Evolutionary conservation across 1,140 invertebrate species (phyloP), one percentile per base, ranked within the genome.

Genomic region (Drosophila kurseongensis): DNA sequence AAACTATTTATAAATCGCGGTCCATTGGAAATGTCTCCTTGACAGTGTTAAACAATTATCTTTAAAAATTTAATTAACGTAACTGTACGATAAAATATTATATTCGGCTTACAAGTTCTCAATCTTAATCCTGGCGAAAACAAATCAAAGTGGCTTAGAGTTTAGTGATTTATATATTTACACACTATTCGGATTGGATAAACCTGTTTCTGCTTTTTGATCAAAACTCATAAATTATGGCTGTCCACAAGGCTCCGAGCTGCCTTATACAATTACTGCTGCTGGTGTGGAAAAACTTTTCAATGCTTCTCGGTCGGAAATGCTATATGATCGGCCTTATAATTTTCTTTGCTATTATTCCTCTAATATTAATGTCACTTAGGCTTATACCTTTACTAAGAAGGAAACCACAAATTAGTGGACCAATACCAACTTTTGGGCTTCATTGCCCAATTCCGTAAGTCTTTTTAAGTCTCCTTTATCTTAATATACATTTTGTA

Each of bases 271-370:
- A 57, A 29, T 40, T 57, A 2, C 36, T 14, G 18, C 14, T 57
- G 54, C 10, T 65, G 35, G 8, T 40, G 10, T 57, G 52, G 42
- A 65, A 65, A 48, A 57, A 65, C 27, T 41, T 57, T 8, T 29
- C 8, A 13, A 9, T 65, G 54, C 35, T 57, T n/a, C 1, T 13
- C 7, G 44, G 18, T 4, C 14, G 14, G 6, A n/a, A 6, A 16
- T 29, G 35, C 13, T 10, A 29, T 5, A 29, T 65, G 2, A 5
- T 48, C n/a, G 10, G 9, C 5, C 12, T 57, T 29, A 12, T 57
- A 4, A 0, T 65, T 9, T n/a, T 38, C 5, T 48, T 45, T 18
- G 35, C 10, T 8, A 23, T 16, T 14, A 5, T 61, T 6, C 59
- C 61, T 0, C 1, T 47, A 5, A 1, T 36, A 6, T 1, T 16